phyloP scores from a whole-genome alignment of 2,797 vertebrate genomes.

The Xiphophorus birchmanni region DNA sequence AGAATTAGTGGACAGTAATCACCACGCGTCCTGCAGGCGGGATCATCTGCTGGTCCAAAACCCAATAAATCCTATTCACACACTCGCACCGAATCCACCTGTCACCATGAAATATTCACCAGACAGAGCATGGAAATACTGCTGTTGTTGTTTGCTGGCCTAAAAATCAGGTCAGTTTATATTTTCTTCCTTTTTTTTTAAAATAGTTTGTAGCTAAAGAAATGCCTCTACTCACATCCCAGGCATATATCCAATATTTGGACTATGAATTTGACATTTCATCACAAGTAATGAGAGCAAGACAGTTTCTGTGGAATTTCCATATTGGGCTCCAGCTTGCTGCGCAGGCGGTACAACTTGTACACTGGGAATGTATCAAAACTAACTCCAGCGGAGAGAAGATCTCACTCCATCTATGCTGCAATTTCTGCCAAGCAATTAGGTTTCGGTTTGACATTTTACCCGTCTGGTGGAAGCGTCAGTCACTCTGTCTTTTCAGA shows the following conservation, averaged over 20 bases:
- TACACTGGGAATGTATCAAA: not conserved
- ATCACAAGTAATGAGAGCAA: conserved; percentile 11
- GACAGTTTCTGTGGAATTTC: not conserved
- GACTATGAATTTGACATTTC: conserved; percentile 28
- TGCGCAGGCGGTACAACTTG: not conserved
- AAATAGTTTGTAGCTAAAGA: too few species aligned
- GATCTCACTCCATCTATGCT: not conserved
- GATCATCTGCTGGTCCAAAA: conserved; percentile 67
- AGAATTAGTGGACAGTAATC: conserved; percentile 80
- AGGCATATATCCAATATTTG: conserved; percentile 21
- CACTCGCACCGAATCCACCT: conserved; percentile 55
- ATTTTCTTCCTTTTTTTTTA: too few species aligned
- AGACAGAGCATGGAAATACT: conserved; percentile 62
- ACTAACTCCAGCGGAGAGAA: not conserved
- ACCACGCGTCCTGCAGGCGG: conserved; percentile 72
- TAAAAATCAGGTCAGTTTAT: conserved; percentile 53
- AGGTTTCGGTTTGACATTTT: not conserved
- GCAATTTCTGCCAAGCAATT: not conserved
- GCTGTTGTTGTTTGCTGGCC: conserved; percentile 64
- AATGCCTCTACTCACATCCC: conserved; percentile 11
- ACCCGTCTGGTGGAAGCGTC: not conserved
- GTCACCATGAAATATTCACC: conserved; percentile 69
- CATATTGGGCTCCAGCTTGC: not conserved
- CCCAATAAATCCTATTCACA: conserved; percentile 67
- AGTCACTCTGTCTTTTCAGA: not conserved